Evolutionary conservation across 2,113 vertebrate species (phyloP), one percentile per base, ranked within the genome.

Genomic region (Opisthocomus hoazin): DNA sequence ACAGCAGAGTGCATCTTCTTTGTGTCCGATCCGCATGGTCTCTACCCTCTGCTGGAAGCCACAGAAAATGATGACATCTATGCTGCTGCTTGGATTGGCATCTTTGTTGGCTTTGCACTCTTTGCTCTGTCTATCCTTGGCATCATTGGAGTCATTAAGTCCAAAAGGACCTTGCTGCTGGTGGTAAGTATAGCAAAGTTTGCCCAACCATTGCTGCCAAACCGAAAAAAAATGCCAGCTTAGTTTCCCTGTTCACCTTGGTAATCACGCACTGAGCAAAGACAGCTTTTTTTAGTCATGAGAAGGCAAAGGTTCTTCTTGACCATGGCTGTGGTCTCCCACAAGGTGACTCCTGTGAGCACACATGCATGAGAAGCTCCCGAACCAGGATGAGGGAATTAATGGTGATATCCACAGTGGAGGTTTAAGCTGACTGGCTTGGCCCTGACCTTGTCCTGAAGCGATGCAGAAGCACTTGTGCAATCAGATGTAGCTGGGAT

Each of bases 1-100:
- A 98, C 97, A 1, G 98, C 98, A n/a, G 98, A 98, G 86, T 98
- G 98, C 91, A 98, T 98, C 95, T 98, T 96, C 96, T 98, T 98
- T 39, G 98, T 98, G 46, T 97, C 98, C 0, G 97, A 98, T 75
- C 97, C 98, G 17, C 34, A 97, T 2, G 90, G 89, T 11, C 91
- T 98, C 50, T 97, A 98, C 79, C 96, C 98, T 2, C 86, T 98
- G 24, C 96, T 98, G 19, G 96, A 98, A 96, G 98, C 96, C 87
- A 97, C 98, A 12, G 74, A 97, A 91, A 98, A 98, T 0, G 87
- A 97, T 20, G 98, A 98, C 80, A 97, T 98, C 92, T 97, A 96
- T 0, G 98, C 97, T 18, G 98, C 98, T 2, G 97, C 98, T 76
- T 98, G 98, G 98, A 98, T 98, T 8, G 98, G 98, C 80, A 97